These are phyloP conservation scores for Erebia epiphron DNA, from an alignment of 2,888 invertebrate genomes.

Conservation along the genomic window DNA sequence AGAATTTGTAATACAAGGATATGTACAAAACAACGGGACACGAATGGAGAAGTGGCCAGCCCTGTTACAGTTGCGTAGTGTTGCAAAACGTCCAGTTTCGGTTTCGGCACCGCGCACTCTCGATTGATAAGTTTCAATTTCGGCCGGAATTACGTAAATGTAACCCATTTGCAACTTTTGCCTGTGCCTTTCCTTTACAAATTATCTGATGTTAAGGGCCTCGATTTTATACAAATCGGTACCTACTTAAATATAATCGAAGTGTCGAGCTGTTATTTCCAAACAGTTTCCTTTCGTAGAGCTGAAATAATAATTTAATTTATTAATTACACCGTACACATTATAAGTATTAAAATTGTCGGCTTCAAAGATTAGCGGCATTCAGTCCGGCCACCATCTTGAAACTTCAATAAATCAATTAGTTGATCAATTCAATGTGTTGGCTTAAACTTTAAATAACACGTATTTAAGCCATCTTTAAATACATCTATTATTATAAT, in stretches of 20 bases:
- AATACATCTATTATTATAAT: too few species aligned
- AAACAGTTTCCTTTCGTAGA: not conserved
- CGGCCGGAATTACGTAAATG: conserved; percentile 20
- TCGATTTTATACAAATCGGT: not conserved
- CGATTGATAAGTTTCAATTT: conserved; percentile 26
- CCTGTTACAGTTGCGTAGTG: conserved; percentile 1
- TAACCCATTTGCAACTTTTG: conserved; percentile 17
- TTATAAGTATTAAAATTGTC: too few species aligned
- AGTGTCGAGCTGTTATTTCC: not conserved
- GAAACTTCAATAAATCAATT: too few species aligned
- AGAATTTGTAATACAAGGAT: too few species aligned
- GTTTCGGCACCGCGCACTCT: conserved; percentile 20
- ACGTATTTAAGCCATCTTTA: too few species aligned
- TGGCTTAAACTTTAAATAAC: too few species aligned
- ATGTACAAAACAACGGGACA: not conserved
- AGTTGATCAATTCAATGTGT: too few species aligned
- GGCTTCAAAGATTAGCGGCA: too few species aligned
- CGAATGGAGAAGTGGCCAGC: not conserved
- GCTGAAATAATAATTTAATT: too few species aligned
- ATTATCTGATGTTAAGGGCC: not conserved
- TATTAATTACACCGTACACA: too few species aligned
- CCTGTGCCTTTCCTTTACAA: not conserved
- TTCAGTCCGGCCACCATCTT: too few species aligned
- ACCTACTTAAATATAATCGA: not conserved
- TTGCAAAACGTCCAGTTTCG: conserved; percentile 22